Conservation (phyloP, 2,797 vertebrate species). For the Phalanger gymnotis region DNA sequence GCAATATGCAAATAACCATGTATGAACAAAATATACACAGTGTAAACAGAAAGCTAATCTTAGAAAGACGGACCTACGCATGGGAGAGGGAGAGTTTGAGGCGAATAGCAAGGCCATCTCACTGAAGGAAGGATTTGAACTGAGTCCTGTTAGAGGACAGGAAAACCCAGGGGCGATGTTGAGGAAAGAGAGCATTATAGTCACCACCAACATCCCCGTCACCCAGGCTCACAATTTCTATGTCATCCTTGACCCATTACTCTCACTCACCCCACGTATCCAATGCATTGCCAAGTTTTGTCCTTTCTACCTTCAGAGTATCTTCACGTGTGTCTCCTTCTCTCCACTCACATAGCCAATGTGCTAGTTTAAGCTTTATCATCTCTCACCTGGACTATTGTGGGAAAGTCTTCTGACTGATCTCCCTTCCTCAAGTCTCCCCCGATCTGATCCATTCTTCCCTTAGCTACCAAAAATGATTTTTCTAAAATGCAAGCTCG, state of each 20-base stretch:
- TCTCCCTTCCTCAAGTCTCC: too few species aligned
- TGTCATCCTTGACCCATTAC: neutral
- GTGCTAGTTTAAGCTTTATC: too few species aligned
- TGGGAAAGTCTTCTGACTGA: too few species aligned
- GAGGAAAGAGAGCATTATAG: neutral
- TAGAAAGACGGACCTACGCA: neutral
- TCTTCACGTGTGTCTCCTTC: neutral
- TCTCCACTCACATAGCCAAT: too few species aligned
- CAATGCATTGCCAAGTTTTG: neutral
- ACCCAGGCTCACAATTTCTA: neutral
- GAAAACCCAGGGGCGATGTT: neutral
- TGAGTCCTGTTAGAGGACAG: too few species aligned
- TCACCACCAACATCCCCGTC: neutral
- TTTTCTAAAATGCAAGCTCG: too few species aligned
- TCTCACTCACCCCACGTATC: neutral
- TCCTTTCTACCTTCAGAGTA: neutral
- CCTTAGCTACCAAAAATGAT: too few species aligned
- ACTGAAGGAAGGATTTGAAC: neutral
- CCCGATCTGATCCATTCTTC: too few species aligned
- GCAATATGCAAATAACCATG: neutral
- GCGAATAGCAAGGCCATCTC: neutral
- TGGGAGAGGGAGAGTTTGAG: neutral
- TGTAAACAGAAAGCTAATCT: neutral
- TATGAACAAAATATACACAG: neutral
- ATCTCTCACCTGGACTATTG: too few species aligned